Conservation (phyloP, 2,888 invertebrate species). For the Pollenia labialis region DNA sequence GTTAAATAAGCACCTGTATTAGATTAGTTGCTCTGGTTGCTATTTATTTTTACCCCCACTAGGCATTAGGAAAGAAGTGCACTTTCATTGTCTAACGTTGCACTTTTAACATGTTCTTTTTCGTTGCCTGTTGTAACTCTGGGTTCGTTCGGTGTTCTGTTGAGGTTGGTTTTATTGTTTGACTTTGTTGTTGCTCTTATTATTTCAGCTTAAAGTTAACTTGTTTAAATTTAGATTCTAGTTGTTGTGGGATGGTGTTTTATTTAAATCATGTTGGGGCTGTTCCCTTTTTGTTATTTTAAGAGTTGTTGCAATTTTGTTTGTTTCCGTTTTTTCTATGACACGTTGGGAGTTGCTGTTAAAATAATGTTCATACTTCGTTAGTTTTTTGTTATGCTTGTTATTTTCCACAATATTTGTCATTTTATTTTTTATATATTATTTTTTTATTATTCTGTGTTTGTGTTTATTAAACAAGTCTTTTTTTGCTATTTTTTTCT, state of each 20-base stretch:
- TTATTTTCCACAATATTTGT: conserved; percentile 63
- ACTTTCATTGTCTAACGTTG: conserved; percentile 35
- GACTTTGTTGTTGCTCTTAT: conserved; percentile 11
- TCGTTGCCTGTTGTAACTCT: background rate
- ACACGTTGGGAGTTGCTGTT: conserved; percentile 27
- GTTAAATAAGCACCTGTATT: conserved; percentile 45
- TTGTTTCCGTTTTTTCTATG: conserved; percentile 31
- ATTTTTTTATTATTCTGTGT: background rate
- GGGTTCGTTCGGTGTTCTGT: background rate
- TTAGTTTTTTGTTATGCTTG: conserved; percentile 39
- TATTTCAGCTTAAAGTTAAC: conserved; percentile 27
- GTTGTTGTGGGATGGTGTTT: background rate
- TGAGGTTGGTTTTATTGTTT: conserved; percentile 24
- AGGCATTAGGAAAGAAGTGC: background rate
- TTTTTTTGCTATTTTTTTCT: background rate
- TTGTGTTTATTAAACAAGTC: conserved; percentile 28
- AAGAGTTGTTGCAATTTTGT: conserved; percentile 22
- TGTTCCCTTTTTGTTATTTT: conserved; percentile 21
- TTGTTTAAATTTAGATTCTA: conserved; percentile 30
- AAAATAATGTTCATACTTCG: conserved; percentile 62
- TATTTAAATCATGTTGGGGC: background rate
- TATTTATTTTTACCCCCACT: background rate
- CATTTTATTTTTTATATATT: conserved; percentile 21
- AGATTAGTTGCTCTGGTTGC: background rate
- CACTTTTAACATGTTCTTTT: conserved; percentile 42